Evolutionary conservation across 2,797 vertebrate genomes (phyloP), one percentile per base, ranked within the genome.

Genomic region (Hozukius guyotensis): DNA sequence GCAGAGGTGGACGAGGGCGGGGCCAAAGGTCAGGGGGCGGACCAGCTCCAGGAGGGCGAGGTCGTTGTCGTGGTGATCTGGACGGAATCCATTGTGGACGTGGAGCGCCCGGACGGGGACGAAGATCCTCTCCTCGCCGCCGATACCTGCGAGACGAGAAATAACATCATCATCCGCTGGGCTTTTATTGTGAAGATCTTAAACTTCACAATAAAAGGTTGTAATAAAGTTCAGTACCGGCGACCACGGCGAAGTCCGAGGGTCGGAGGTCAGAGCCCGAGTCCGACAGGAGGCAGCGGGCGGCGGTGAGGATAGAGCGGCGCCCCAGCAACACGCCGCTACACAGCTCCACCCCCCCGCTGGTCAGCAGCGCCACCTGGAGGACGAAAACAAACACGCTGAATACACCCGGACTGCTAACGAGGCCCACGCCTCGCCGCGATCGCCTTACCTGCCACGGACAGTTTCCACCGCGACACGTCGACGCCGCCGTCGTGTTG

Each of bases 391-490:
- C 72, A 75, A 46, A 46, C 20, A n/a, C 11, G n/a, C n/a, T 27
- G 2, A 65, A 11, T 25, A 25, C 13, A 11, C 9, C 7, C 3
- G 14, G 18, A 7, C 22, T 1, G 6, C 53, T 12, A 14, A 24
- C 4, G 10, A 38, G 9, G 9, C 20, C n/a, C 12, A 49, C 2
- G 2, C 53, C 20, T 56, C 6, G 7, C n/a, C 62, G 32, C 61
- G 69, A 84, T 74, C 80, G 75, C 53, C 72, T 78, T 89, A 99
- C 98, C 97, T 98, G 96, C 98, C 98, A 99, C 3, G 97, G 97
- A 85, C 97, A 98, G 56, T 73, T 82, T 55, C 93, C 93, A 22
- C 88, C 63, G 29, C 10, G 86, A 85, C 95, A 96, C 16, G 66
- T 4, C 0, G 56, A 56, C 0, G 2, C 22, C 0, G 2, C 22